phyloP scores from a whole-genome alignment of 2,113 vertebrate genomes.

The Serilophus lunatus region DNA sequence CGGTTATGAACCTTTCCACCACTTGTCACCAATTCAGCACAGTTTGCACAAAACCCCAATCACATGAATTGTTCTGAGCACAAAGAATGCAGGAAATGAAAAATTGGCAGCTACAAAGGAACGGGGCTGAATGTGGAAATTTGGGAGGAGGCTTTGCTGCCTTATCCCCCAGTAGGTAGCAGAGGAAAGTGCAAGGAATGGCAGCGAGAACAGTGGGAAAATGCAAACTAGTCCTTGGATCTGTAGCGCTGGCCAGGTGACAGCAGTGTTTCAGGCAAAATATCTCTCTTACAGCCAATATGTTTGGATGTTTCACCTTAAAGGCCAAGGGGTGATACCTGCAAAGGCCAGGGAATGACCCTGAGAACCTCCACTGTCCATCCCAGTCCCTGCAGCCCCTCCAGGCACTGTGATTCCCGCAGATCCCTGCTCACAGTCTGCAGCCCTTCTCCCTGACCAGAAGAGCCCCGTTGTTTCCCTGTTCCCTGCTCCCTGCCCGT shows the following conservation, averaged over 20 bases:
- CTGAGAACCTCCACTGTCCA: not conserved
- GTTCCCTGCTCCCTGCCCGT: not conserved
- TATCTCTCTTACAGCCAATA: not conserved
- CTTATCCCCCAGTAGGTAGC: not conserved
- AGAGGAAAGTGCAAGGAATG: not conserved
- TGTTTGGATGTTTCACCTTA: not conserved
- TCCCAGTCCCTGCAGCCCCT: not conserved
- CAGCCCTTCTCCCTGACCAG: not conserved
- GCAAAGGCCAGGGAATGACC: not conserved
- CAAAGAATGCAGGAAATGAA: not conserved
- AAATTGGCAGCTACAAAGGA: not conserved
- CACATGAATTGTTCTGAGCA: not conserved
- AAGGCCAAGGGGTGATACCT: not conserved
- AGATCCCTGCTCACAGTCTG: not conserved
- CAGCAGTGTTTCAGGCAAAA: not conserved
- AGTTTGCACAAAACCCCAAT: not conserved
- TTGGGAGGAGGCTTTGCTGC: not conserved
- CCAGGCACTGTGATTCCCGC: rapidly evolving
- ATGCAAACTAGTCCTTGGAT: not conserved
- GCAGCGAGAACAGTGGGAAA: not conserved
- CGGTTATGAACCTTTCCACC: not conserved
- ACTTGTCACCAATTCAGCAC: rapidly evolving
- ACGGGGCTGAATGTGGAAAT: not conserved
- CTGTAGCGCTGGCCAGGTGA: not conserved
- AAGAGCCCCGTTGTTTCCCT: not conserved